Base-by-base conservation (phyloP, 1,140 invertebrate species). In the Vanessa tameamea region DNA sequence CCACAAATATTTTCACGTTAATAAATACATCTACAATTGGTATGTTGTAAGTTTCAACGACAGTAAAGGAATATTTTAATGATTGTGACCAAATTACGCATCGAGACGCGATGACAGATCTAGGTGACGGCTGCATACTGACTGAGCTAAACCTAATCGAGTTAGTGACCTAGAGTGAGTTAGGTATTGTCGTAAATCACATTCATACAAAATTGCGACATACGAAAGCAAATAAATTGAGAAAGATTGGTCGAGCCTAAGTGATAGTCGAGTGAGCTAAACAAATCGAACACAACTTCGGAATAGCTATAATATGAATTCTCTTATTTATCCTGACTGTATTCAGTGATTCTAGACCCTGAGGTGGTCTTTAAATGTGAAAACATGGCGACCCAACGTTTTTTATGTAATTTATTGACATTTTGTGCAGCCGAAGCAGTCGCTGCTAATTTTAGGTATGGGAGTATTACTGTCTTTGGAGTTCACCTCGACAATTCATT, bases 101-200 rank as follows among this genome's bases (percentile, higher is more conserved):
- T 64, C 61, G 61, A 64, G 43, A 64, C 43, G 55, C 50, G 43
- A 61, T 47, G 67, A 61, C 67, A 69, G 53, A 69, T 69, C 14
- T 57, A 59, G 67, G 67, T 61, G 67, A 69, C 55, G 20, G 67
- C 67, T 69, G 20, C 26, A 9, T 20, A 61, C 37, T 69, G 20
- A n/a, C 53, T 64, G 1, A 15, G 16, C 8, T 26, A 51, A 71
- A 7, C 65, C 65, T 71, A 64, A 71, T 64, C 53, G 43, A 71
- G 48, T 31, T 6, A 51, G 11, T 47, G 47, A 69, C 67, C 53
- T 59, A 48, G n/a, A 47, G 53, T 20, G 55, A 26, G 2, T 13
- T 57, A 57, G 16, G 55, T 23, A 26, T 57, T 23, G 20, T 23
- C 9, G 6, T 13, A 31, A 31, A 31, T 31, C 26, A 31, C 26